phyloP scores from a whole-genome alignment of 2,113 vertebrate species.

The Leucopsar rothschildi region DNA sequence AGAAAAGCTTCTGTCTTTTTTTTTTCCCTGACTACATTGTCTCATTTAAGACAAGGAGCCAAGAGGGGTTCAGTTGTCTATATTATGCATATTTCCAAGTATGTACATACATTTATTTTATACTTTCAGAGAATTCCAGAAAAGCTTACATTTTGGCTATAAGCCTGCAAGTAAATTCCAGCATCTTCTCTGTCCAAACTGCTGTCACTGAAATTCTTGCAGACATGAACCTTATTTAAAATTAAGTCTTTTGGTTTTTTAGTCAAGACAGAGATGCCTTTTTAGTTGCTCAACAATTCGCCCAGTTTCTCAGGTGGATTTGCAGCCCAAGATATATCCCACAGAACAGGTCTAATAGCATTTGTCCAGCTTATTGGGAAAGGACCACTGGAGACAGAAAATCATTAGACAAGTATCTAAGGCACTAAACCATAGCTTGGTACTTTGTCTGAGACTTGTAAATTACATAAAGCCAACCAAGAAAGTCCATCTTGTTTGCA shows the following conservation, averaged over 20 bases:
- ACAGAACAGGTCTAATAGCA: background rate
- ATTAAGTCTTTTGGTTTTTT: background rate
- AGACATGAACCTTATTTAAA: constrained; percentile 2
- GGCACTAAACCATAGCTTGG: background rate
- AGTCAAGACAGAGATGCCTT: background rate
- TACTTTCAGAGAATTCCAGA: background rate
- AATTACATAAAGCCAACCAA: background rate
- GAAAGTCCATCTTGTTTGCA: background rate
- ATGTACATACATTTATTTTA: background rate
- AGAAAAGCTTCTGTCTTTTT: background rate
- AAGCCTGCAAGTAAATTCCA: background rate
- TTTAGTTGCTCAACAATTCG: background rate
- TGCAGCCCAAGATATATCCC: background rate
- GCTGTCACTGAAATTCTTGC: background rate
- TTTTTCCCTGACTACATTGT: background rate
- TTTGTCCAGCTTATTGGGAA: background rate
- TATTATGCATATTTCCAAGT: background rate
- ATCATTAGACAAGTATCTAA: background rate
- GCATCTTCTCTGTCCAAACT: background rate
- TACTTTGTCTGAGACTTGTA: background rate
- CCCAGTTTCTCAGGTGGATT: background rate
- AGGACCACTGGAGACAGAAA: background rate
- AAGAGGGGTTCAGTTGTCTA: background rate
- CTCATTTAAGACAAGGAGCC: background rate
- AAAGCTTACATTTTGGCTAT: background rate